Conservation (phyloP, 37 sponge, comb jelly and placozoan species). For the Chondrosia reniformis region DNA sequence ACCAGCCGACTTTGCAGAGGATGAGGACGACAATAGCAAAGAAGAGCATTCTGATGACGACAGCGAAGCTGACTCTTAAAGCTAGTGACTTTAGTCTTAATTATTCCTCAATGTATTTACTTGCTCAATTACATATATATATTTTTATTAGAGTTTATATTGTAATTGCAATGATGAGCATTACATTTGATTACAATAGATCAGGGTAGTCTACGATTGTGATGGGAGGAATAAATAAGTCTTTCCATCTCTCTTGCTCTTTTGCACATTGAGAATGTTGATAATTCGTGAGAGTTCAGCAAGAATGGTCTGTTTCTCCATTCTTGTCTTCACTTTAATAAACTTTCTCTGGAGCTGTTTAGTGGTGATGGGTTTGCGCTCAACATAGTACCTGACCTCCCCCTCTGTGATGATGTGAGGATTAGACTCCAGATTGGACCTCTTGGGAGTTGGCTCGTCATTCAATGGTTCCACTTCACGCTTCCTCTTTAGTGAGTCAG, state of each 20-base stretch:
- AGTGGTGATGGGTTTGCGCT: conserved; percentile 80
- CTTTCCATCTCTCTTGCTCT: conserved; percentile 57
- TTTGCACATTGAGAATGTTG: conserved; percentile 45
- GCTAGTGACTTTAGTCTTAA: too few species aligned
- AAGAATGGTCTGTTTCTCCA: conserved; percentile 63
- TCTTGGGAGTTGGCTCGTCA: conserved; percentile 50
- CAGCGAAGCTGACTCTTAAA: too few species aligned
- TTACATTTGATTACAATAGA: too few species aligned
- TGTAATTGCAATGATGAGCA: too few species aligned
- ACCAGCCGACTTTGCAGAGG: conserved; percentile 13
- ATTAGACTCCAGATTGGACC: conserved; percentile 29
- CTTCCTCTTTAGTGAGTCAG: too few species aligned
- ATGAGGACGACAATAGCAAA: not conserved
- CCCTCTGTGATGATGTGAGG: conserved; percentile 58
- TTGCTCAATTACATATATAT: too few species aligned
- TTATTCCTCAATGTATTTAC: too few species aligned
- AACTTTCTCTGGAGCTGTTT: conserved; percentile 84
- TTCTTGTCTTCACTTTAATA: conserved; percentile 61
- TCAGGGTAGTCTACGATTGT: not conserved
- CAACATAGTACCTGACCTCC: conserved; percentile 72
- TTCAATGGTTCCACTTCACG: not conserved
- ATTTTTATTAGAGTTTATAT: too few species aligned
- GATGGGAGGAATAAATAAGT: conserved; percentile 51
- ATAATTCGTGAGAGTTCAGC: conserved; percentile 50
- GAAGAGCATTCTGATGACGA: too few species aligned